These are phyloP conservation scores for Apodemus sylvaticus DNA, from an alignment of 2,113 vertebrate genomes.

Conservation along the genomic window DNA sequence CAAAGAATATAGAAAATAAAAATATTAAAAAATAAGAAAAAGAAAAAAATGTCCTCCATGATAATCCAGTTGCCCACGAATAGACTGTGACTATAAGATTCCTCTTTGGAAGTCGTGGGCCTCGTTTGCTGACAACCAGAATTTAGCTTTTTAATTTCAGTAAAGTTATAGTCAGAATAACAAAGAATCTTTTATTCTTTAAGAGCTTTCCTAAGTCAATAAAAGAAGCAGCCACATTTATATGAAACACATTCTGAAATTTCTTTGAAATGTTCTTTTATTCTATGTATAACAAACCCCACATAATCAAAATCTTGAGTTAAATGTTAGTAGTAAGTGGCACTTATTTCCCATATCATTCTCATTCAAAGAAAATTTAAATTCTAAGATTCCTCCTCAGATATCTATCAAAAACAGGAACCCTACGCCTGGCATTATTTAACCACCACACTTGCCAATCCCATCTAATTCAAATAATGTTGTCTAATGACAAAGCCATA, in stretches of 20 bases:
- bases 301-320: conserved; percentile 11
- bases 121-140: neutral
- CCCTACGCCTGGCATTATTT: conserved; percentile 42
- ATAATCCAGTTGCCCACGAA: neutral
- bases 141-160: conserved; percentile 12
- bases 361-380: conserved; percentile 8
- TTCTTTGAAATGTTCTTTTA: conserved; percentile 39
- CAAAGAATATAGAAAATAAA: no score
- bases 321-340: conserved; percentile 32
- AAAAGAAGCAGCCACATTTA: conserved; percentile 40
- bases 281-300: neutral
- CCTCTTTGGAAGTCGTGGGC: neutral
- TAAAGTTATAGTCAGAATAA: conserved; percentile 24
- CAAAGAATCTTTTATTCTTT: conserved; percentile 1
- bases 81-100: neutral
- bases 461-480: conserved; percentile 55
- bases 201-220: neutral
- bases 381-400: conserved; percentile 33
- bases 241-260: conserved; percentile 19
- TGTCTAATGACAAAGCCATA: conserved; percentile 61
- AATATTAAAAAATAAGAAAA: no score
- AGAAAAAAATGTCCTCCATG: no score
- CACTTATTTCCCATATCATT: conserved; percentile 6
- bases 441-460: conserved; percentile 28
- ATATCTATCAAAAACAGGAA: conserved; percentile 55